These are phyloP conservation scores for Orius insidiosus DNA, from an alignment of 1,140 invertebrate genomes.

Conservation along the genomic window DNA sequence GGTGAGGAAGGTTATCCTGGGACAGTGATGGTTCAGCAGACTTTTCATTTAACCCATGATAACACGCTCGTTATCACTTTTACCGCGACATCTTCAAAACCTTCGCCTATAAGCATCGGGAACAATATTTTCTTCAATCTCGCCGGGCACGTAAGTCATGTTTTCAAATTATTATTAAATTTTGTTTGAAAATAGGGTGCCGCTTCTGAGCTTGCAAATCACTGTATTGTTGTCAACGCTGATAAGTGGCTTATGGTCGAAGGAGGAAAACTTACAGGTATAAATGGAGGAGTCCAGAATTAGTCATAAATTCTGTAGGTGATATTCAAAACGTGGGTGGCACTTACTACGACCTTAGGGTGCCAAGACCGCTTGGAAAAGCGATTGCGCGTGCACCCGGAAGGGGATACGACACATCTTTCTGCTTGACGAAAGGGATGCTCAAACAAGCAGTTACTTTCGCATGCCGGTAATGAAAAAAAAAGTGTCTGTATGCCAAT, in stretches of 20 bases:
- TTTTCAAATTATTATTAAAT: not conserved
- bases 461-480: slow-evolving; percentile 23
- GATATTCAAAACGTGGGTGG: slow-evolving; percentile 36
- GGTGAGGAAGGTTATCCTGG: slow-evolving; percentile 81
- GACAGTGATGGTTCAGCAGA: slow-evolving; percentile 41
- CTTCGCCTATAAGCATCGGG: slow-evolving; percentile 73
- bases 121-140: slow-evolving; percentile 93
- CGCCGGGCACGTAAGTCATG: slow-evolving; percentile 56
- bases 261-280: slow-evolving; percentile 5
- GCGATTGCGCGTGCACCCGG: slow-evolving; percentile 29
- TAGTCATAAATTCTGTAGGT: slow-evolving; percentile 22
- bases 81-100: slow-evolving; percentile 49
- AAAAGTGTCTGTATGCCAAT: slow-evolving; percentile 18
- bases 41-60: slow-evolving; percentile 51
- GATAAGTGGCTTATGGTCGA: slow-evolving; percentile 25
- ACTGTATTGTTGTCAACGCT: slow-evolving; percentile 35
- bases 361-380: slow-evolving; percentile 30
- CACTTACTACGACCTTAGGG: slow-evolving; percentile 51
- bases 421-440: slow-evolving; percentile 33
- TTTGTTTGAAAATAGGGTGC: not conserved
- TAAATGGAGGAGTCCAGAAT: not conserved
- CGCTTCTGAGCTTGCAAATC: slow-evolving; percentile 27
- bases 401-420: slow-evolving; percentile 50
- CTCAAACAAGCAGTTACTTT: slow-evolving; percentile 22
- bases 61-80: slow-evolving; percentile 55